These are phyloP conservation scores for Clarias batrachus DNA, from an alignment of 2,113 vertebrate genomes.

Conservation along the genomic window DNA sequence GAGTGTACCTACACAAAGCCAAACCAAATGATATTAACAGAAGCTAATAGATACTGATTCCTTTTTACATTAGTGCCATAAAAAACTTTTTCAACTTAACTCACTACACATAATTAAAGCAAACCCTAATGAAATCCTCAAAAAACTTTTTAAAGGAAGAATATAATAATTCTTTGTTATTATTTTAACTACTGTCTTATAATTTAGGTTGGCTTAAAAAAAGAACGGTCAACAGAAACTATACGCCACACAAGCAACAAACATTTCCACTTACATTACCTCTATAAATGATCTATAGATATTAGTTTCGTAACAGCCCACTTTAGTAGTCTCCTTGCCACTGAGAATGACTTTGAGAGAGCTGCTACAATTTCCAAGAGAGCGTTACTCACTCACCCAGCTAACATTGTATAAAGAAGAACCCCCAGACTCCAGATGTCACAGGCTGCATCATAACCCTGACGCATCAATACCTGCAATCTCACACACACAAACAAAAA, in stretches of 20 bases:
- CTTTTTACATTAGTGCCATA: neutral
- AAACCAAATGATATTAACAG: neutral
- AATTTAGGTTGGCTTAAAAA: neutral
- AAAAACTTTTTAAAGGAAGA: neutral
- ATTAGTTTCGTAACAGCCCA: neutral
- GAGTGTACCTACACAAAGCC: constrained; percentile 79
- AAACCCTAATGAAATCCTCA: neutral
- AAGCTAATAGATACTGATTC: neutral
- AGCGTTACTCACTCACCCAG: constrained; percentile 64
- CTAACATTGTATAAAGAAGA: constrained; percentile 77
- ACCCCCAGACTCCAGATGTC: constrained; percentile 80
- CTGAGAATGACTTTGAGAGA: neutral
- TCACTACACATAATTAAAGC: neutral
- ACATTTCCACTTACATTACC: neutral
- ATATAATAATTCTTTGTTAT: neutral
- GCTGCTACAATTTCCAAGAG: neutral
- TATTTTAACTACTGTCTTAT: neutral
- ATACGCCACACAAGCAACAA: no score
- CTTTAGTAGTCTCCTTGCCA: neutral
- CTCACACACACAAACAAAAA: constrained; percentile 32
- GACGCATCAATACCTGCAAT: constrained; percentile 76
- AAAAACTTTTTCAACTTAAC: neutral
- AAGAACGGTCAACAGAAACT: neutral
- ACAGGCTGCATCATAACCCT: constrained; percentile 79
- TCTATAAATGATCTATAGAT: neutral